Evolutionary conservation across 2,888 invertebrate species (phyloP).

Genomic region (Ochropleura leucogaster): DNA sequence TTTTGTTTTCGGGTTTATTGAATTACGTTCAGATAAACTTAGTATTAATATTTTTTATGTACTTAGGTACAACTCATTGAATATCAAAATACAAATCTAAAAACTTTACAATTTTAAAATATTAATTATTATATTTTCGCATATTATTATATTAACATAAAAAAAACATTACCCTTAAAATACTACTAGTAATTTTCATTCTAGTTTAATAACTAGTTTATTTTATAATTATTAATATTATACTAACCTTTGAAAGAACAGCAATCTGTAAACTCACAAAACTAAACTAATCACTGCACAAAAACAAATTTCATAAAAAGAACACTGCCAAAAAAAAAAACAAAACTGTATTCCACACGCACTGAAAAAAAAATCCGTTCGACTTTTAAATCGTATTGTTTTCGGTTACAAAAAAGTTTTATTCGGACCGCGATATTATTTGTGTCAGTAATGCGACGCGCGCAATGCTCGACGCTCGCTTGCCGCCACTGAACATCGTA

Average conservation of each 20-base stretch:
- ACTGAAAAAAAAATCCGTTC: conserved; percentile 43
- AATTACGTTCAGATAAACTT: background rate
- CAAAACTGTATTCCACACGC: conserved; percentile 53
- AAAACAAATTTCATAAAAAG: conserved; percentile 46
- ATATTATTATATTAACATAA: no score
- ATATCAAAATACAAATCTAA: background rate
- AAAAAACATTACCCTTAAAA: no score
- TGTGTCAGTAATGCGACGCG: conserved; percentile 60
- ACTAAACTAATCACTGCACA: conserved; percentile 58
- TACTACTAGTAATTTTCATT: no score
- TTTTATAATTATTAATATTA: no score
- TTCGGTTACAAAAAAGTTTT: conserved; percentile 62
- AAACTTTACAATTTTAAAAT: background rate
- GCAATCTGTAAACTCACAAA: conserved; percentile 45
- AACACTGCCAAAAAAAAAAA: conserved; percentile 48
- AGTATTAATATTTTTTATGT: background rate
- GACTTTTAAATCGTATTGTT: conserved; percentile 39
- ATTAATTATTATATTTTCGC: background rate
- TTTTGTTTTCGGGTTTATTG: background rate
- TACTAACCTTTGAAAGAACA: conserved; percentile 55
- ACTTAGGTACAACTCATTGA: background rate
- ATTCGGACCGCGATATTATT: conserved; percentile 58
- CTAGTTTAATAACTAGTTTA: no score
- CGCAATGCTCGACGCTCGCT: conserved; percentile 64
- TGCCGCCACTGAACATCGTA: conserved; percentile 69